Conservation (phyloP, 2,888 invertebrate genomes). For the Cosmia trapezina region DNA sequence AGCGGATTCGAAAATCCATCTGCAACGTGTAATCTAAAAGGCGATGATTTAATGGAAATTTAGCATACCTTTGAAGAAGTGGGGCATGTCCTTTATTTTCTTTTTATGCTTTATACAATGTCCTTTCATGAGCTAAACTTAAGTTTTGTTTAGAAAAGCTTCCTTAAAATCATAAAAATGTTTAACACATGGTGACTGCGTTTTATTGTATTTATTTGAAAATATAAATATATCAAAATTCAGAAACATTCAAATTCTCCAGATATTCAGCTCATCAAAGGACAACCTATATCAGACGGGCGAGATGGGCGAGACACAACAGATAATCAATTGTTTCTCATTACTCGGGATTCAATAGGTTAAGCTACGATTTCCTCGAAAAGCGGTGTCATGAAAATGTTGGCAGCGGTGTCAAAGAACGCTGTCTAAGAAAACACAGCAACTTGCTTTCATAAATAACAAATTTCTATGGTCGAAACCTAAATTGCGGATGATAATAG, state of each 20-base stretch:
- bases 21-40: constrained; percentile 16
- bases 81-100: constrained; percentile 15
- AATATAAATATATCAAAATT: not conserved
- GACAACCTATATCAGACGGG: too few relatives aligned
- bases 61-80: constrained; percentile 27
- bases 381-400: not conserved
- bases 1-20: too few relatives aligned
- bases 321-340: too few relatives aligned
- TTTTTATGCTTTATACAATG: constrained; percentile 2
- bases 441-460: too few relatives aligned
- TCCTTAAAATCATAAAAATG: not conserved
- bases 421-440: not conserved
- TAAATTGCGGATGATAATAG: not conserved
- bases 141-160: not conserved
- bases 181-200: not conserved
- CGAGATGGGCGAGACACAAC: too few relatives aligned
- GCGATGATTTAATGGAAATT: constrained; percentile 40
- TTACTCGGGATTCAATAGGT: too few relatives aligned
- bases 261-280: constrained; percentile 44
- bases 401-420: not conserved
- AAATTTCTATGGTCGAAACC: not conserved
- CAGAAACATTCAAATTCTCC: too few relatives aligned
- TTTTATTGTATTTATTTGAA: not conserved
- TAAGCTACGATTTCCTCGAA: not conserved
- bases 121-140: constrained; percentile 24